These are phyloP conservation scores for Rhabdomys pumilio DNA, from an alignment of 2,797 vertebrate species.

Conservation along the genomic window DNA sequence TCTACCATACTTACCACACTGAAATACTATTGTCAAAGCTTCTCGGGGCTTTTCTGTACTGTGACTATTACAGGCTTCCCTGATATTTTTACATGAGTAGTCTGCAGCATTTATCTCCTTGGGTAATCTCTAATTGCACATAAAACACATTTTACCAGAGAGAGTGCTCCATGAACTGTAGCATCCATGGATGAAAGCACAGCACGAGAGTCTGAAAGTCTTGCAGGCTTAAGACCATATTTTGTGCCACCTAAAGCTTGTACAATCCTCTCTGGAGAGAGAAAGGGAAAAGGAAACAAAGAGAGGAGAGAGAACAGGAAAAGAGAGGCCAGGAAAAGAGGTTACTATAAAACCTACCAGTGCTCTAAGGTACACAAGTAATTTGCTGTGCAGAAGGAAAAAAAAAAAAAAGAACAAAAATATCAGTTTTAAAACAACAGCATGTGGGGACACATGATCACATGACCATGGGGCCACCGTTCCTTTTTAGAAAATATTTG, in stretches of 20 bases:
- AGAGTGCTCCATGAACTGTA: neutral
- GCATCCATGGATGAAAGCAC: neutral
- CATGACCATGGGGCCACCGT: neutral
- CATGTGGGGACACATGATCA: neutral
- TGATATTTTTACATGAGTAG: neutral
- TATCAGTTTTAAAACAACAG: neutral
- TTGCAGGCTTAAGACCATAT: neutral
- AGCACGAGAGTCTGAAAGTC: neutral
- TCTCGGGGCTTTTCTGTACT: neutral
- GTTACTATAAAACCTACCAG: neutral
- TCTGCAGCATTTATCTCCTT: neutral
- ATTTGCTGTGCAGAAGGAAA: conserved; percentile 19
- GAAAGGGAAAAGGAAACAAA: neutral
- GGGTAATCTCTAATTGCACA: neutral
- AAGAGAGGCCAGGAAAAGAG: neutral
- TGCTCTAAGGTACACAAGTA: neutral
- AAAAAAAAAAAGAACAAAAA: neutral
- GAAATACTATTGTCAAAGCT: neutral
- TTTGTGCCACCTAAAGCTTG: neutral
- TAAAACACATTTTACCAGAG: neutral
- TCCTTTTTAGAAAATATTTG: neutral
- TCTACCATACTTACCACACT: neutral
- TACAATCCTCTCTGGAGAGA: neutral
- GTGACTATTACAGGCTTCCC: neutral
- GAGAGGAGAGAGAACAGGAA: neutral